Conservation (phyloP, 2,797 vertebrate species). For the Aplochiton taeniatus region DNA sequence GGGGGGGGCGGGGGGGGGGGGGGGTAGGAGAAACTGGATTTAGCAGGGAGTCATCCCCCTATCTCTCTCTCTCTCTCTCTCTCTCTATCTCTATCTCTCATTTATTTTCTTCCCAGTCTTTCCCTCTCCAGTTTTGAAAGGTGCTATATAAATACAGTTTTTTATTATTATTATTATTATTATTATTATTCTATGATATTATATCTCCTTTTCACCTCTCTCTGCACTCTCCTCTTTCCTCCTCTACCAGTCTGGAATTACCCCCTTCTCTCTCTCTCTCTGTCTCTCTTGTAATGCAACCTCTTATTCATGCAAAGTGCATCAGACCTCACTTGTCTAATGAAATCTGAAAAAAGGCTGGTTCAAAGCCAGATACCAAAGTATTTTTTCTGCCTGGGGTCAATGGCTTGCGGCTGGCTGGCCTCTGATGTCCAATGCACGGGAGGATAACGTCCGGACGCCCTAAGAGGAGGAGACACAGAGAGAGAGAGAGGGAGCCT, state of each 20-base stretch:
- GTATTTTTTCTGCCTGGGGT: too few species aligned
- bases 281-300: background rate
- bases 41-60: background rate
- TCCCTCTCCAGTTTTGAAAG: background rate
- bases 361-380: too few species aligned
- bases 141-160: too few species aligned
- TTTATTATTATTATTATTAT: too few species aligned
- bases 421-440: too few species aligned
- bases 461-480: too few species aligned
- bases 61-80: background rate
- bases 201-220: slow-evolving; percentile 31
- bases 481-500: too few species aligned
- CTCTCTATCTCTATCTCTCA: background rate
- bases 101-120: slow-evolving; percentile 4
- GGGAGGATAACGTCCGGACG: too few species aligned
- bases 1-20: background rate
- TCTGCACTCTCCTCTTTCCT: slow-evolving; percentile 4
- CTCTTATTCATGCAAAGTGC: background rate
- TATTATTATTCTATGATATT: too few species aligned
- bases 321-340: background rate
- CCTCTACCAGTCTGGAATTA: background rate
- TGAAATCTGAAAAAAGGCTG: background rate
- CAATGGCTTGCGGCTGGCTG: too few species aligned
- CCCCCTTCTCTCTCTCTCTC: background rate
- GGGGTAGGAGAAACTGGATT: background rate